Conservation (phyloP, 2,888 invertebrate species). For the Sinodicranocentrus sp. region DNA sequence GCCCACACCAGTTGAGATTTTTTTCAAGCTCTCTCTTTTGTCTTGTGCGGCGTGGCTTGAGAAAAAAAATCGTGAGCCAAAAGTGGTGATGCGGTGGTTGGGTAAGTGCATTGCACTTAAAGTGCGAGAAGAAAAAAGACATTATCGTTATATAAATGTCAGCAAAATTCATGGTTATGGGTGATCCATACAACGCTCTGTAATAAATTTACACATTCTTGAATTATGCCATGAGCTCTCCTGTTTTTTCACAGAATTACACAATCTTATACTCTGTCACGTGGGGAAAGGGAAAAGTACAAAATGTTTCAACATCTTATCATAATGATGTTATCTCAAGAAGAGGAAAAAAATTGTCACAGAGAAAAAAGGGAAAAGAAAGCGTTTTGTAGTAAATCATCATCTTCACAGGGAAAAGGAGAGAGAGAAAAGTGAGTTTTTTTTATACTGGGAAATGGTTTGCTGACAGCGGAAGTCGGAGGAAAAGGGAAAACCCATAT, state of each 20-base stretch:
- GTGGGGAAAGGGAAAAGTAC: not conserved
- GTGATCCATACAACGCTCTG: slow-evolving; percentile 66
- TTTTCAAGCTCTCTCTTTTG: not conserved
- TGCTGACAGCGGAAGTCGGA: slow-evolving; percentile 24
- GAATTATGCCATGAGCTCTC: slow-evolving; percentile 23
- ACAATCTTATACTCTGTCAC: too few relatives aligned
- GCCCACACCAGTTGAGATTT: not conserved
- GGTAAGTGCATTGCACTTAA: slow-evolving; percentile 67
- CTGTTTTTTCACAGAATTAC: too few relatives aligned
- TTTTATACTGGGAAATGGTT: slow-evolving; percentile 10
- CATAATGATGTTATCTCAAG: slow-evolving; percentile 45
- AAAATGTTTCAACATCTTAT: slow-evolving; percentile 39
- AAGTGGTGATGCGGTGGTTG: slow-evolving; percentile 46
- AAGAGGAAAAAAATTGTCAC: not conserved
- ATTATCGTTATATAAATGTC: slow-evolving; percentile 75
- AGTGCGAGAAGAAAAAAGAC: slow-evolving; percentile 68
- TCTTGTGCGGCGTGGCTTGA: not conserved
- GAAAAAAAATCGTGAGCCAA: slow-evolving; percentile 34
- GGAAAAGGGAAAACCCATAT: not conserved
- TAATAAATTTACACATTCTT: slow-evolving; percentile 59
- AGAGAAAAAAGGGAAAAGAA: slow-evolving; percentile 1
- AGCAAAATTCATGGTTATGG: slow-evolving; percentile 74
- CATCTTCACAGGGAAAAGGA: not conserved
- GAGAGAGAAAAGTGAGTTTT: not conserved
- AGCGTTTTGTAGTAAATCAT: slow-evolving; percentile 49